A percentile compares a stretch with the other conserved stretches of the same genome.
Evolutionary conservation across 2,797 vertebrate species (phyloP).

Genomic region (Muscicapa striata): DNA sequence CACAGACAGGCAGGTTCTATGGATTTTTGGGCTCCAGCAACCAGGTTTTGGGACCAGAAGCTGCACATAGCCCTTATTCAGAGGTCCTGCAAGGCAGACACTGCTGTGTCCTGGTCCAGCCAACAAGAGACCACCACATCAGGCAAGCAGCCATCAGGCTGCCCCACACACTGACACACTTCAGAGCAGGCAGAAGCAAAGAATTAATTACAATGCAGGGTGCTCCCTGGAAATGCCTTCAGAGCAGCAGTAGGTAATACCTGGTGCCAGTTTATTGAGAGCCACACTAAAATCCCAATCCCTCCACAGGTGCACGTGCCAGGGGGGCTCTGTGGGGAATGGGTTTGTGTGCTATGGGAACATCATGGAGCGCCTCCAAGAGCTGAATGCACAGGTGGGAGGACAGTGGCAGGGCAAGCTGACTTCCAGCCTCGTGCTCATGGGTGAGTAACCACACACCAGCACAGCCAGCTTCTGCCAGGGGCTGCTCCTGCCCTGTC

Average conservation of each 20-base stretch:
- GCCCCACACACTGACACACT: not conserved
- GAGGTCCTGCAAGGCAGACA: not conserved
- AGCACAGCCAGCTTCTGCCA: not conserved
- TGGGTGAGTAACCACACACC: slow-evolving; percentile 75
- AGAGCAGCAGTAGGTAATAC: not conserved
- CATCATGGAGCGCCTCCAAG: slow-evolving; percentile 85
- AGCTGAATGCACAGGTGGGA: slow-evolving; percentile 81
- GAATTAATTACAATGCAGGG: fast-evolving
- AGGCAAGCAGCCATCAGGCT: not conserved
- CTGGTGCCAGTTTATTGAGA: not conserved
- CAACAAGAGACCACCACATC: not conserved
- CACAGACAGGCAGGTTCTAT: not conserved
- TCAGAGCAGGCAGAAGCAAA: not conserved
- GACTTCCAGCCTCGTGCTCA: slow-evolving; percentile 81
- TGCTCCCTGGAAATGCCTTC: not conserved
- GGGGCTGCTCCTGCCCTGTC: not conserved
- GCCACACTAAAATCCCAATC: not conserved
- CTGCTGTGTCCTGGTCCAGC: fast-evolving
- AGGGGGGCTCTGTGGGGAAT: slow-evolving; percentile 82
- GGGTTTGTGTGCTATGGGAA: slow-evolving; percentile 88
- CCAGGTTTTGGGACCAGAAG: not conserved
- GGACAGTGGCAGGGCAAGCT: slow-evolving; percentile 87
- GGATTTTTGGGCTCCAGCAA: not conserved
- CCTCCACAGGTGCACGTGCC: slow-evolving; percentile 84
- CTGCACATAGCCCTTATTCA: not conserved